Evolutionary conservation across 2,113 vertebrate genomes (phyloP).

Genomic region (Pelmatolapia mariae): DNA sequence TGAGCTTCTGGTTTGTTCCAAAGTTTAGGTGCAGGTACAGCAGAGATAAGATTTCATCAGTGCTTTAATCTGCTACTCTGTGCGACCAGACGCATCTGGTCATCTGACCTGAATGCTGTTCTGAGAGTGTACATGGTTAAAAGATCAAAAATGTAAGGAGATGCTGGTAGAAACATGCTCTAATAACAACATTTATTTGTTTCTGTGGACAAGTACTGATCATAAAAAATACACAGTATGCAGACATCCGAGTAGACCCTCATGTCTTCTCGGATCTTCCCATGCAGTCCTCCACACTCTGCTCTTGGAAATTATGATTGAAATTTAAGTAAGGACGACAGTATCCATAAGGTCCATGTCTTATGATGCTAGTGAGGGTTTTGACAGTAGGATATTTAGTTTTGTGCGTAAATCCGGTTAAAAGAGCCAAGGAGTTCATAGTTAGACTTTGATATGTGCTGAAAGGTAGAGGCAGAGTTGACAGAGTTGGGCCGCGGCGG

Average conservation of each 20-base stretch:
- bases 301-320: background rate
- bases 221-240: background rate
- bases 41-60: background rate
- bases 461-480: background rate
- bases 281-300: background rate
- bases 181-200: background rate
- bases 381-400: background rate
- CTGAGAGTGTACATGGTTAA: background rate
- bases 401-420: background rate
- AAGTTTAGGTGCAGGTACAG: background rate
- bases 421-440: background rate
- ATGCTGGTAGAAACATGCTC: background rate
- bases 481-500: too few species aligned
- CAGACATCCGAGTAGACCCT: background rate
- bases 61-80: background rate
- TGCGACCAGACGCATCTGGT: background rate
- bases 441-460: background rate
- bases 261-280: background rate
- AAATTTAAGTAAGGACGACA: background rate
- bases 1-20: background rate
- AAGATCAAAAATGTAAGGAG: background rate
- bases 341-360: background rate
- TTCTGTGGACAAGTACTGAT: background rate
- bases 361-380: background rate
- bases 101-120: background rate